Percentiles rank a stretch among this genome's conserved stretches.
These are phyloP conservation scores for Sepioteuthis lessoniana DNA, from an alignment of 2,888 invertebrate species.

Conservation along the genomic window DNA sequence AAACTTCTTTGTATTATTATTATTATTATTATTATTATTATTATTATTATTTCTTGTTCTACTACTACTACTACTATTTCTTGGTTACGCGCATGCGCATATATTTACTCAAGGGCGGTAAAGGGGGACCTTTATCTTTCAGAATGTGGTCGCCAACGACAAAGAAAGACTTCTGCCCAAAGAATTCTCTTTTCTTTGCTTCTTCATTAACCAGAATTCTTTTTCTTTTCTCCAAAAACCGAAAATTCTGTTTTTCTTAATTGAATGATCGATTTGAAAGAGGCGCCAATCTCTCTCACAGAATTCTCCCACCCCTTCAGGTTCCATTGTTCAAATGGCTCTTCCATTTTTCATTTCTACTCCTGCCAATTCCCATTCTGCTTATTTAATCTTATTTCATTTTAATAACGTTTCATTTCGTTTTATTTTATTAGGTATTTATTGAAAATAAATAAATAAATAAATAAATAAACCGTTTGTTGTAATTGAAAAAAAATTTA, in stretches of 20 bases:
- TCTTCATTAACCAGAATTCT: background rate
- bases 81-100: background rate
- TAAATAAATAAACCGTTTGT: background rate
- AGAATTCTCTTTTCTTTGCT: background rate
- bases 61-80: background rate
- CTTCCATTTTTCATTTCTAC: background rate
- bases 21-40: too few species aligned
- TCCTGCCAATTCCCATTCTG: constrained; percentile 7
- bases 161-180: background rate
- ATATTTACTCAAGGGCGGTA: background rate
- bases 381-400: background rate
- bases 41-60: too few species aligned
- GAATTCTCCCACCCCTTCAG: background rate
- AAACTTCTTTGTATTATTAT: too few species aligned
- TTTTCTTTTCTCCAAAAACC: background rate
- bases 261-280: background rate
- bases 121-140: background rate
- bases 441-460: background rate
- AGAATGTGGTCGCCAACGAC: background rate
- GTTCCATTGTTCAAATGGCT: background rate
- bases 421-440: background rate
- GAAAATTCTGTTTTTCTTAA: background rate
- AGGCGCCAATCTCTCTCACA: background rate
- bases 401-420: background rate
- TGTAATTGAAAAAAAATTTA: background rate